Evolutionary conservation across 2,113 vertebrate species (phyloP), one percentile per base, ranked within the genome.

Genomic region (Xenotilapia caudafasciata): DNA sequence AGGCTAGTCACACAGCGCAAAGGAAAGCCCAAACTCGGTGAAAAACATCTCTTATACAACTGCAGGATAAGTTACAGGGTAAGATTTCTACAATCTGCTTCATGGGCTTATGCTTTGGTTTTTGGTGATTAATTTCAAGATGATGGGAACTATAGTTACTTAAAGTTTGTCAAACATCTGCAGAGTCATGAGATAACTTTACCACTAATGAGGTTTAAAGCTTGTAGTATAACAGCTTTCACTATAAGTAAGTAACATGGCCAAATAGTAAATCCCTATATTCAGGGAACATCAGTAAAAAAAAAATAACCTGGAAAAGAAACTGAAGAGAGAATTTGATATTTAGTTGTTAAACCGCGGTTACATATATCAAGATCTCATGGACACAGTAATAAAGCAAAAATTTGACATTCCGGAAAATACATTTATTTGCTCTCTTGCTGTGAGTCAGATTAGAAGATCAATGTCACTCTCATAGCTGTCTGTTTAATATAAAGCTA

Each of bases 141-240:
- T 77, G 83, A 40, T 65, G 19, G 75, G 58, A 83, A 42, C 58
- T 87, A 19, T 9, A 77, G 73, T 87, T 86, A 58, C 45, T 40
- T 26, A 38, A 40, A 83, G 81, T 90, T 85, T 77, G 33, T 79
- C 83, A 55, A 80, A 80, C 90, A 84, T 92, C 88, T 80, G 82
- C 80, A 42, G 54, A 65, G 87, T 90, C 80, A 86, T 86, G 82
- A 91, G 35, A 60, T 88, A 92, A 84, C 54, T 90, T 90, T 90
- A 89, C 56, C 53, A 85, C 88, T 80, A n/a, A 1, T 51, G 84
- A 85, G 83, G 77, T 51, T 77, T 51, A 17, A 21, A 33, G 47
- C 70, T 84, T 21, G 65, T 40, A 85, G 62, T 70, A 56, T 79
- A 81, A 65, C 58, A 17, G 17, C 45, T 80, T 90, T 80, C 26